Base-by-base conservation (phyloP, 2,113 vertebrate species). In the Rhizomys pruinosus region DNA sequence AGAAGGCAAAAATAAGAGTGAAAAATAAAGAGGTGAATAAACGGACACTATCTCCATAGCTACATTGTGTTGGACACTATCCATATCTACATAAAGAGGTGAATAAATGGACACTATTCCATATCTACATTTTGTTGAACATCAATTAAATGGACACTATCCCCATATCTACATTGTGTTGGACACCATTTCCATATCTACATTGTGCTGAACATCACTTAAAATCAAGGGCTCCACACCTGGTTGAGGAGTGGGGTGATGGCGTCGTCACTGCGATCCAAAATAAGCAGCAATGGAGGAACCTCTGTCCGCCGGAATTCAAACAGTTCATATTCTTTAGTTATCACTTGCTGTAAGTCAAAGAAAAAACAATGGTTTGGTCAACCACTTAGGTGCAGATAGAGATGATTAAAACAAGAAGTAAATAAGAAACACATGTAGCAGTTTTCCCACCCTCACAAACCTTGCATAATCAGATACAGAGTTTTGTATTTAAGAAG, bases 301-400 rank as follows among this genome's bases (percentile, higher is more conserved):
- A 99, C 99, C 92, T 99, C 99, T 0, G 99, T 99, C 96, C 99
- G 99, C 16, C 99, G 98, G 96, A 99, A 99, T 95, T 99, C 99
- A 55, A 99, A 99, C 85, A 99, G 98, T 96, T 99, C 99, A 0
- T 99, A 99, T 94, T 99, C 99, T 93, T 99, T 99, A 0, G 99
- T 99, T 97, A 99, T 99, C 66, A 99, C 99, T 99, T 99, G 99
- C 99, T 99, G 98, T 22, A 17, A 71, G 42, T 72, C 34, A 93
- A 1, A 77, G 4, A n/a, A 55, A 32, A 64, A 76, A n/a, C n/a
- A 63, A 66, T 7, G 4, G 44, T 59, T 10, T 69, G 20, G 34
- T 84, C 52, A 94, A 82, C 64, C 29, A 86, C 29, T 66, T 25
- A 44, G 0, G 25, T 64, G 2, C 0, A 34, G 12, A 73, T 0